A percentile compares a stretch with the other conserved stretches of the same genome.
These are phyloP conservation scores for Drosophila merina DNA, from an alignment of 2,888 invertebrate species.

Conservation along the genomic window DNA sequence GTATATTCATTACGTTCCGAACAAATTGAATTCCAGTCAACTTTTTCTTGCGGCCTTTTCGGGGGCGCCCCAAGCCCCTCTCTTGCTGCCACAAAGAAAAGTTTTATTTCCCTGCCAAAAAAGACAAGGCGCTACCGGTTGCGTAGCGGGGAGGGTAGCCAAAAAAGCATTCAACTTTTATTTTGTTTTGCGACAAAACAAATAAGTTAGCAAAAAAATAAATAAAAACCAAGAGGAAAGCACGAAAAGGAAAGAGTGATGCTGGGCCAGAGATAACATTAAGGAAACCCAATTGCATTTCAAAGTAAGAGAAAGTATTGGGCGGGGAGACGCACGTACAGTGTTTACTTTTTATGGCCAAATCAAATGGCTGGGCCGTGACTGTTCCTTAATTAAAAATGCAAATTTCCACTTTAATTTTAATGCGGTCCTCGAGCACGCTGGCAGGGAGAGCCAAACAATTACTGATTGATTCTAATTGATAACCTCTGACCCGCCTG, in stretches of 20 bases:
- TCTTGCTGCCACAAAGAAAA: slow-evolving; percentile 42
- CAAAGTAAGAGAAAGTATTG: slow-evolving; percentile 14
- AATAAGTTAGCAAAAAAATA: slow-evolving; percentile 47
- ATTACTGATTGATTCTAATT: slow-evolving; percentile 65
- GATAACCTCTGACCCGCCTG: slow-evolving; percentile 50
- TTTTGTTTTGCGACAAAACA: slow-evolving; percentile 50
- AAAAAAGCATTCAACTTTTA: slow-evolving; percentile 51
- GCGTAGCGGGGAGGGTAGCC: slow-evolving; percentile 26
- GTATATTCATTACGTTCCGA: slow-evolving; percentile 47
- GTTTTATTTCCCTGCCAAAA: slow-evolving; percentile 52
- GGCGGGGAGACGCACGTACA: slow-evolving; percentile 20
- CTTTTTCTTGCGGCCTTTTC: slow-evolving; percentile 55
- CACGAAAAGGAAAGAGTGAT: slow-evolving; percentile 15
- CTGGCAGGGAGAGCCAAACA: background rate
- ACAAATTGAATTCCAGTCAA: slow-evolving; percentile 70
- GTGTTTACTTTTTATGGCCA: slow-evolving; percentile 41
- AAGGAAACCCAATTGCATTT: slow-evolving; percentile 36
- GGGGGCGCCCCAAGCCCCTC: background rate
- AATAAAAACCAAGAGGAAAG: slow-evolving; percentile 16
- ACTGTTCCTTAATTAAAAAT: slow-evolving; percentile 66
- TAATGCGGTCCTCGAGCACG: slow-evolving; percentile 29
- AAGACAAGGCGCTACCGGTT: background rate
- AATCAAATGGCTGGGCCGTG: slow-evolving; percentile 35
- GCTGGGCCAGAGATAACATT: slow-evolving; percentile 28
- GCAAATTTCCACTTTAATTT: slow-evolving; percentile 61